Evolutionary conservation across 1,140 invertebrate genomes (phyloP), one percentile per base, ranked within the genome.

Genomic region (Ephestia elutella): DNA sequence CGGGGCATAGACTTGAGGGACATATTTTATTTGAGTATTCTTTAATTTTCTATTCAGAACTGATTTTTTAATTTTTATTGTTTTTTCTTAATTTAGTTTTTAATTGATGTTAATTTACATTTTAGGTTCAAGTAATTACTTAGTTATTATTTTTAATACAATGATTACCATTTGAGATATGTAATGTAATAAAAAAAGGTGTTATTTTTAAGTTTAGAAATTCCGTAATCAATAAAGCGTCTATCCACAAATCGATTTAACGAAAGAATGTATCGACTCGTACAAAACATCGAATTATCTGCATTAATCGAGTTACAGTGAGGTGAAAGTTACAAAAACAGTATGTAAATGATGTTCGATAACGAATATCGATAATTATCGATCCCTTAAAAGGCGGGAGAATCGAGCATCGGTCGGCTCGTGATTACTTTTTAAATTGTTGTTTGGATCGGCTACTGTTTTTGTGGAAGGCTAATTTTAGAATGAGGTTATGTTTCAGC

Each of bases 391-490:
- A 78, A 73, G 73, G 70, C 76, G 71, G 73, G 63, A 69, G 73
- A 73, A 67, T 73, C 71, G 64, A 67, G 68, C 68, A 65, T 69
- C 71, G 68, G 65, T 73, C 66, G 66, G 68, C 71, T 70, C 73
- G 71, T 78, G 76, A 84, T 84, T 84, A 71, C 73, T 78, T 85
- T 74, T 81, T 77, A 81, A 85, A 80, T 85, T 80, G 65, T 20
- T 21, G 50, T 53, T 53, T 32, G 30, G 30, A 11, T 15, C 13
- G 50, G n/a, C 50, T 53, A 53, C 50, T 53, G 50, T 44, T 44
- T 44, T 44, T 44, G 38, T 44, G 38, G 13, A 17, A 44, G 13
- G 38, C 38, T 44, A 15, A 44, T 44, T 44, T 44, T 13, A 10
- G 15, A 44, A 15, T 15, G 38, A 44, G 38, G 38, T 44, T 17